A percentile compares a stretch with the other conserved stretches of the same genome.
These are phyloP conservation scores for Spodoptera exigua DNA, from an alignment of 2,888 invertebrate genomes.

Conservation along the genomic window DNA sequence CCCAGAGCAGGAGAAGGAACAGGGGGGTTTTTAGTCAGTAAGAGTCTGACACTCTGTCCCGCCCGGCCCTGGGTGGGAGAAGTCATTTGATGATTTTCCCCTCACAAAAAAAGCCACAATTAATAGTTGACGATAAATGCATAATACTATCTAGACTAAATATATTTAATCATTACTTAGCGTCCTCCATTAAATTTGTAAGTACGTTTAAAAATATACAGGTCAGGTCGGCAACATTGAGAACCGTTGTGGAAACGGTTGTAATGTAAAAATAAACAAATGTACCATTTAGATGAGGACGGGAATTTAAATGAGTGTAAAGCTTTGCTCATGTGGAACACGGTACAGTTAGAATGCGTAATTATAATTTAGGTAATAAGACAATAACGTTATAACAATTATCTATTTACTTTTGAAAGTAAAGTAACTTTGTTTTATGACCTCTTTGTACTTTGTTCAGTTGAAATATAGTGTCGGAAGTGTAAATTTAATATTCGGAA, in stretches of 20 bases:
- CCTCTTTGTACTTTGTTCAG: too few species aligned
- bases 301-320: conserved; percentile 47
- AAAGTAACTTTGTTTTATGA: too few species aligned
- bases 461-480: too few species aligned
- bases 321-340: conserved; percentile 44
- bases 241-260: conserved; percentile 35
- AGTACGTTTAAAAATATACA: conserved; percentile 3
- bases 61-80: too few species aligned
- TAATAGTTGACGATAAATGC: too few species aligned
- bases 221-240: conserved; percentile 25
- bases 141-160: neutral
- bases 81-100: too few species aligned
- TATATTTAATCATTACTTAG: neutral
- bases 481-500: too few species aligned
- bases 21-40: too few species aligned
- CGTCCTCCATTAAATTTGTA: neutral
- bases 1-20: too few species aligned
- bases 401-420: too few species aligned
- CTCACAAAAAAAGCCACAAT: too few species aligned
- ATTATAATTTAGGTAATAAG: conserved; percentile 26
- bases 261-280: conserved; percentile 56
- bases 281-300: conserved; percentile 47
- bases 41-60: too few species aligned
- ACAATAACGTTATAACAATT: neutral
- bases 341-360: conserved; percentile 33